Evolutionary conservation across 2,113 vertebrate species (phyloP).

Genomic region (Microtus pennsylvanicus): DNA sequence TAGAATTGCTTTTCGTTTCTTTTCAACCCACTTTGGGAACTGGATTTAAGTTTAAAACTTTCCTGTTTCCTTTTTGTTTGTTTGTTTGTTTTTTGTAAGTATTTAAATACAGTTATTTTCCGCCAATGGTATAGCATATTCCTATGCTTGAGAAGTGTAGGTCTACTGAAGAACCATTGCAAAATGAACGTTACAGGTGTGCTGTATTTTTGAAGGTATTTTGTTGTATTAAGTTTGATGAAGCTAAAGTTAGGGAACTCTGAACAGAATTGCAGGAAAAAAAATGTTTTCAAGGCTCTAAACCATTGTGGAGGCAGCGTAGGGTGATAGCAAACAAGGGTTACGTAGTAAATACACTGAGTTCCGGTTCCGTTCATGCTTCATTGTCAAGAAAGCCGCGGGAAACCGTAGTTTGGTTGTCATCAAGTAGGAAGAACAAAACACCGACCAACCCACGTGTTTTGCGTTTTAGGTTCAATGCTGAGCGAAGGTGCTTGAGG

Average conservation of each 20-base stretch:
- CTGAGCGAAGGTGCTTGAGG: slow-evolving; percentile 70
- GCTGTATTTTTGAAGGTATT: slow-evolving; percentile 98
- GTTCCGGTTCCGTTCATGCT: slow-evolving; percentile 91
- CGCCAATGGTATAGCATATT: slow-evolving; percentile 95
- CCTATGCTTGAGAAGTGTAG: slow-evolving; percentile 96
- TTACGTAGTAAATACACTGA: slow-evolving; percentile 91
- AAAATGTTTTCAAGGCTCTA: slow-evolving; percentile 94
- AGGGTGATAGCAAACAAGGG: slow-evolving; percentile 91
- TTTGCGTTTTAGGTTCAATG: slow-evolving; percentile 63
- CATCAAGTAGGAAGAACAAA: slow-evolving; percentile 80
- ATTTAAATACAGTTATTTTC: slow-evolving; percentile 96
- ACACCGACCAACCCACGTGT: slow-evolving; percentile 73
- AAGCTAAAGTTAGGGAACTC: slow-evolving; percentile 94
- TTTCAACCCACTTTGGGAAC: slow-evolving; percentile 83
- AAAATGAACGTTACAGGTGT: slow-evolving; percentile 99
- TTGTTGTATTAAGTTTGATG: slow-evolving; percentile 96
- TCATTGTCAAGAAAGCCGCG: slow-evolving; percentile 90
- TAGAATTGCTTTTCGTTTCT: slow-evolving; percentile 94
- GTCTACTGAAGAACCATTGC: slow-evolving; percentile 96
- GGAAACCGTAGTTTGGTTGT: slow-evolving; percentile 83
- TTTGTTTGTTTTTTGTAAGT: slow-evolving; percentile 90
- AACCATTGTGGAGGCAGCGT: slow-evolving; percentile 93
- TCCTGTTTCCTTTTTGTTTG: slow-evolving; percentile 91
- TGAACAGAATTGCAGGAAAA: slow-evolving; percentile 92
- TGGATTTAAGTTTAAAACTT: slow-evolving; percentile 99